These are phyloP conservation scores for Aegotheles bennettii DNA, from an alignment of 2,113 vertebrate species.

Conservation along the genomic window DNA sequence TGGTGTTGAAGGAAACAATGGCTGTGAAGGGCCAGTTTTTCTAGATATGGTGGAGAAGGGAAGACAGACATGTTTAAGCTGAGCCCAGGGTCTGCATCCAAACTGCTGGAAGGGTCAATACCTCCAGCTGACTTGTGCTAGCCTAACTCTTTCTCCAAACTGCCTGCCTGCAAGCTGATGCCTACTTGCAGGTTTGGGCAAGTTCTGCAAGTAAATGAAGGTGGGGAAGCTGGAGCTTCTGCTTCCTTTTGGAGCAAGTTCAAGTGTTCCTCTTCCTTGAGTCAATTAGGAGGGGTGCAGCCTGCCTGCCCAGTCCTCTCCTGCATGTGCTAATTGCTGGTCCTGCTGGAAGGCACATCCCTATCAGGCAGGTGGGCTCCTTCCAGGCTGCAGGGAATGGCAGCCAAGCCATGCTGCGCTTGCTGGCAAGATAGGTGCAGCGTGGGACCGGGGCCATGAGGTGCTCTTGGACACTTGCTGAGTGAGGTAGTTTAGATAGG, in stretches of 20 bases:
- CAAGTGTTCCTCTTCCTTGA: constrained; percentile 23
- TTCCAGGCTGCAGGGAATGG: background rate
- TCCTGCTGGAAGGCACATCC: constrained; percentile 17
- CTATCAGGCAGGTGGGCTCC: background rate
- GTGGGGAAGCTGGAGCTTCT: constrained; percentile 14
- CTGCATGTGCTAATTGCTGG: background rate
- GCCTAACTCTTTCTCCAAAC: constrained; percentile 18
- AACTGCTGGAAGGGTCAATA: constrained; percentile 37
- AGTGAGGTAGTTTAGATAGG: background rate
- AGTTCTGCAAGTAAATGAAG: background rate
- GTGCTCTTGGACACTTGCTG: background rate
- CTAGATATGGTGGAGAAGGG: background rate
- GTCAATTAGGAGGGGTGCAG: background rate
- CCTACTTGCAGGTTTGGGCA: constrained; percentile 41
- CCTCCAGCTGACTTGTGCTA: constrained; percentile 6
- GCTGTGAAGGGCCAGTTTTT: background rate
- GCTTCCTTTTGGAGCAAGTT: constrained; percentile 41
- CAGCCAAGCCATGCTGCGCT: background rate
- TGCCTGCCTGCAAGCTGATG: background rate
- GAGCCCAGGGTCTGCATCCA: constrained; percentile 1
- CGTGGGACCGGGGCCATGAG: background rate
- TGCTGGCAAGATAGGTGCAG: background rate
- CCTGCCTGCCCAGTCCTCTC: background rate
- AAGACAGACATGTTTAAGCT: constrained; percentile 14
- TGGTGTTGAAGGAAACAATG: background rate